These are phyloP conservation scores for Leucoraja ocellata DNA, from an alignment of 2,797 vertebrate genomes.

Conservation along the genomic window DNA sequence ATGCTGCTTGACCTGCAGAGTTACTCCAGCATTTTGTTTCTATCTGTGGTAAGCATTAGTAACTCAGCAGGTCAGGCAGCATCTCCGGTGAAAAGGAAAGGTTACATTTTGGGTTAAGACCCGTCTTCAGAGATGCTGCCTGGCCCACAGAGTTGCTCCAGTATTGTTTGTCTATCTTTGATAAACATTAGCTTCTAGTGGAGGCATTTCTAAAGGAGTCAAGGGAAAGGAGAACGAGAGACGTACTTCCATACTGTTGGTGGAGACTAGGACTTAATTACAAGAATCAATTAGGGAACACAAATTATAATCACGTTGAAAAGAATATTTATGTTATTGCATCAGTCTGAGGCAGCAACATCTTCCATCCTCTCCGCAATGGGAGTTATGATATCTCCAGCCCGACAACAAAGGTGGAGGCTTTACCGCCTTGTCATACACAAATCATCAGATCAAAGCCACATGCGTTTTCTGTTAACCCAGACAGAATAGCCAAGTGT, in stretches of 20 bases:
- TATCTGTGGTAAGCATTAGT: too few species aligned
- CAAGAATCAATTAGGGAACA: constrained; percentile 10
- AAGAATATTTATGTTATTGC: not conserved
- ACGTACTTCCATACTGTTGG: not conserved
- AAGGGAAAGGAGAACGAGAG: not conserved
- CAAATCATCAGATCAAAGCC: not conserved
- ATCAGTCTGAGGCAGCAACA: not conserved
- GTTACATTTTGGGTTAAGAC: too few species aligned
- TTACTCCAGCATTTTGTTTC: too few species aligned
- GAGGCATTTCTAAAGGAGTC: not conserved
- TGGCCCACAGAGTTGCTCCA: too few species aligned
- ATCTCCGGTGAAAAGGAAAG: too few species aligned
- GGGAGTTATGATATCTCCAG: not conserved
- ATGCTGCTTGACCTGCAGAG: too few species aligned
- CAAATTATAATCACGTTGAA: constrained; percentile 15
- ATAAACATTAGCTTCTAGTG: not conserved
- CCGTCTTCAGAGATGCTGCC: too few species aligned
- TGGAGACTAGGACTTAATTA: constrained; percentile 13
- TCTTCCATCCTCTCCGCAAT: not conserved
- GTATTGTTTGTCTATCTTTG: too few species aligned
- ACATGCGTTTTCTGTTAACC: not conserved
- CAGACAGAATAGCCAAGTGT: not conserved
- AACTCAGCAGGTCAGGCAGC: too few species aligned
- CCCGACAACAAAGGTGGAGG: not conserved
- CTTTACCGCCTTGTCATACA: not conserved